Evolutionary conservation across 1,140 invertebrate species (phyloP).

Genomic region (Pseudomyrmex cubaensis): DNA sequence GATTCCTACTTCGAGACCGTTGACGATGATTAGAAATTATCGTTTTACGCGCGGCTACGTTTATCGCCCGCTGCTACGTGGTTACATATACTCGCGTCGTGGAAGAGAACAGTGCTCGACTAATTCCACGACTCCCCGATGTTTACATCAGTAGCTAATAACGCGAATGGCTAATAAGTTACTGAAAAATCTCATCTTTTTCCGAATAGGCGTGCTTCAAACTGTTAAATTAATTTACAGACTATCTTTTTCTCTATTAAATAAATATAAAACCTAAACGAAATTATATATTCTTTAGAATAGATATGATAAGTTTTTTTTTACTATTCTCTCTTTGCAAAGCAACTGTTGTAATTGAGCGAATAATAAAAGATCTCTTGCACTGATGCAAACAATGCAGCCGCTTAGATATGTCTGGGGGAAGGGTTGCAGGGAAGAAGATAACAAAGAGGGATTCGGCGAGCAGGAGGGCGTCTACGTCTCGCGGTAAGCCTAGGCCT

Average conservation of each 20-base stretch:
- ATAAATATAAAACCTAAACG: no score
- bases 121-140: slow-evolving; percentile 10
- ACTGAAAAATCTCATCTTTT: not conserved
- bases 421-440: not conserved
- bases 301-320: not conserved
- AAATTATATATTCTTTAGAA: no score
- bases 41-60: slow-evolving; percentile 57
- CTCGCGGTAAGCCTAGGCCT: slow-evolving; percentile 40
- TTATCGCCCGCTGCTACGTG: slow-evolving; percentile 30
- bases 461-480: slow-evolving; percentile 21
- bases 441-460: slow-evolving; percentile 17
- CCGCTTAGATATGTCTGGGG: slow-evolving; percentile 3
- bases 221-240: not conserved
- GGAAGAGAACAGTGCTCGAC: not conserved
- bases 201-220: not conserved
- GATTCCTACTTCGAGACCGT: slow-evolving; percentile 44
- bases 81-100: slow-evolving; percentile 19
- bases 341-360: not conserved
- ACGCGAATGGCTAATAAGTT: not conserved
- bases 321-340: not conserved
- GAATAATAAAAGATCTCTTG: slow-evolving; percentile 15
- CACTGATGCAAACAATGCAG: slow-evolving; percentile 32
- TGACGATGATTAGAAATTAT: slow-evolving; percentile 50
- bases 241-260: no score
- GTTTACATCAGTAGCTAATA: not conserved